These are phyloP conservation scores for Drosophila ogumai DNA, from an alignment of 1,140 invertebrate species.

Conservation along the genomic window DNA sequence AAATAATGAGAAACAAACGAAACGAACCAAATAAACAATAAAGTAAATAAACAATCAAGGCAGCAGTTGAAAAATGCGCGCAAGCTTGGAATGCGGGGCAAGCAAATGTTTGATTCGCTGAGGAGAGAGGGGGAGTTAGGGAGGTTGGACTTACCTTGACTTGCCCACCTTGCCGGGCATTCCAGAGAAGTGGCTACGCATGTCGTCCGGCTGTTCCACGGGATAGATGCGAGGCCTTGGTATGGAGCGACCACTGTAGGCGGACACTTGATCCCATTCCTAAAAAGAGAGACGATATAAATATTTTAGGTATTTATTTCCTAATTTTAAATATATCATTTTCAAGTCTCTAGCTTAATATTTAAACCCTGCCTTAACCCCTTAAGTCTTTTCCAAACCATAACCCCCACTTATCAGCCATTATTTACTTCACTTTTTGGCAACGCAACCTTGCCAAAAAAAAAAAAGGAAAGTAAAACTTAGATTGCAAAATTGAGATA, in stretches of 20 bases:
- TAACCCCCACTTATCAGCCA: not conserved
- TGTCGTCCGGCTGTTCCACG: conserved; percentile 89
- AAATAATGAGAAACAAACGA: conserved; percentile 63
- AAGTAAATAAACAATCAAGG: conserved; percentile 34
- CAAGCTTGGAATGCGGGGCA: conserved; percentile 35
- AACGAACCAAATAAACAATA: conserved; percentile 54
- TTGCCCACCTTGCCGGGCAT: conserved; percentile 86
- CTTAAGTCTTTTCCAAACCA: not conserved
- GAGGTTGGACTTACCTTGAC: conserved; percentile 84
- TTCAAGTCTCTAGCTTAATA: not conserved
- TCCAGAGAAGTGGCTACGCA: conserved; percentile 88
- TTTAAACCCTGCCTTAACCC: not conserved
- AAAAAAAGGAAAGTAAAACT: conserved; percentile 10
- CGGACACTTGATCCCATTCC: conserved; percentile 97
- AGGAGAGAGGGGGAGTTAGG: conserved; percentile 2
- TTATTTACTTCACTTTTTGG: conserved; percentile 25
- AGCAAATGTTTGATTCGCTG: conserved; percentile 39
- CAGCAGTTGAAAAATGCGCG: conserved; percentile 32
- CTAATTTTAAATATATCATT: no score
- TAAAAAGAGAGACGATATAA: conserved; percentile 45
- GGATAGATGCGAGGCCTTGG: conserved; percentile 93
- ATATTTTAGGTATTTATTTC: no score
- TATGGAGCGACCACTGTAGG: conserved; percentile 95
- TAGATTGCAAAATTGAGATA: conserved; percentile 16
- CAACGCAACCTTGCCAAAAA: conserved; percentile 38